Evolutionary conservation across 2,888 invertebrate species (phyloP), one percentile per base, ranked within the genome.

Genomic region (Pinctada fucata): DNA sequence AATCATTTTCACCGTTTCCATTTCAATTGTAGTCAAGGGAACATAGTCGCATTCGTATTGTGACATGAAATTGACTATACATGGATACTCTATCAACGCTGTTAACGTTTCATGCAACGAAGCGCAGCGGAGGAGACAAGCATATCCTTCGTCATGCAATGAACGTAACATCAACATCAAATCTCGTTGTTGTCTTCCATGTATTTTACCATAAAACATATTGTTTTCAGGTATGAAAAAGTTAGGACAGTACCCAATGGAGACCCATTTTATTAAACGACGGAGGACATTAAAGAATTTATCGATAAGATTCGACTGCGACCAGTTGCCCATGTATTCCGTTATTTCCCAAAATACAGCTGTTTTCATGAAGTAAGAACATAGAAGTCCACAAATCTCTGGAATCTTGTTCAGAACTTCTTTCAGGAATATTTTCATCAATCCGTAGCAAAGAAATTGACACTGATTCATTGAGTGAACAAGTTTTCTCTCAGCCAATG

Each of bases 331-430:
- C 31, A 31, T 31, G 49, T 49, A 50, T 31, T 31, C 31, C 51
- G 49, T 49, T 8, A 69, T 69, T 16, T 8, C 49, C 50, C 69
- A 69, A 51, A 69, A 69, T 50, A 69, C 69, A 16, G 69, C 69
- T 31, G 31, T 31, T 31, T 31, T 31, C 31, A 31, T 31, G 31
- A 31, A 31, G 31, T 31, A 31, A 31, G 31, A 31, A 31, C 31
- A 31, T 31, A 31, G 31, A 31, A 31, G 31, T 31, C 31, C 31
- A 31, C 31, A 16, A 51, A 31, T 31, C 16, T 50, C 69, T 50
- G 16, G 16, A 50, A 69, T 2, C 49, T 69, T 69, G 69, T 69
- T 69, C 16, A 69, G 49, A 6, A 69, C 31, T 69, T 69, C 69
- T 50, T 48, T 69, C 51, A 31, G 31, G 31, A 31, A 31, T 31